Evolutionary conservation across 2,113 vertebrate genomes (phyloP).

Genomic region (Psilopogon haemacephalus): DNA sequence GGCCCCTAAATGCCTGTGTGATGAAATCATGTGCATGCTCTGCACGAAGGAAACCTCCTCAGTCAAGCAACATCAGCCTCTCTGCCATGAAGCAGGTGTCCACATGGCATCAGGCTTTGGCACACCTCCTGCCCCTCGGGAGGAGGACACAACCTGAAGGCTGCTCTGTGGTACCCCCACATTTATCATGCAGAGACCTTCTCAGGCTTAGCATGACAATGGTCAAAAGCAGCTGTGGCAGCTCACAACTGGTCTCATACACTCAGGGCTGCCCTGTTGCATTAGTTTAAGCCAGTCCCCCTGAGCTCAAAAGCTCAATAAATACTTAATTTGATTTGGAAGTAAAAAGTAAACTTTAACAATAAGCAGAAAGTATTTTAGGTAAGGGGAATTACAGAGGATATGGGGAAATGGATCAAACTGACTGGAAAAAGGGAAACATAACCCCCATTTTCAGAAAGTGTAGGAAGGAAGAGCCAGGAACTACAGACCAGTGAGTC

Average conservation of each 20-base stretch:
- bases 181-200: neutral
- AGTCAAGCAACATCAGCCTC: neutral
- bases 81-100: neutral
- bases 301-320: too few relatives aligned
- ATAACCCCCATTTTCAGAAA: too few relatives aligned
- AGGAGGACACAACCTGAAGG: neutral
- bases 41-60: neutral
- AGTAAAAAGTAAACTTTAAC: too few relatives aligned
- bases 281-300: too few relatives aligned
- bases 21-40: fast-evolving
- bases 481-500: too few relatives aligned
- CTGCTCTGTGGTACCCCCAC: neutral
- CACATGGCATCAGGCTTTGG: neutral
- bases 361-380: too few relatives aligned
- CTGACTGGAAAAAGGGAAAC: too few relatives aligned
- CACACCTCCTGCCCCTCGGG: neutral
- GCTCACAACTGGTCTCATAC: fast-evolving
- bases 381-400: too few relatives aligned
- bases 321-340: too few relatives aligned
- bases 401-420: too few relatives aligned
- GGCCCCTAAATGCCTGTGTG: neutral
- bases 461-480: too few relatives aligned
- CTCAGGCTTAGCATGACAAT: neutral
- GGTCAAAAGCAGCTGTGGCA: neutral
- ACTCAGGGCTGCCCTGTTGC: too few relatives aligned